Base-by-base conservation (phyloP, 92 coral and sea anemone species). In the Plumapathes pennacea region DNA sequence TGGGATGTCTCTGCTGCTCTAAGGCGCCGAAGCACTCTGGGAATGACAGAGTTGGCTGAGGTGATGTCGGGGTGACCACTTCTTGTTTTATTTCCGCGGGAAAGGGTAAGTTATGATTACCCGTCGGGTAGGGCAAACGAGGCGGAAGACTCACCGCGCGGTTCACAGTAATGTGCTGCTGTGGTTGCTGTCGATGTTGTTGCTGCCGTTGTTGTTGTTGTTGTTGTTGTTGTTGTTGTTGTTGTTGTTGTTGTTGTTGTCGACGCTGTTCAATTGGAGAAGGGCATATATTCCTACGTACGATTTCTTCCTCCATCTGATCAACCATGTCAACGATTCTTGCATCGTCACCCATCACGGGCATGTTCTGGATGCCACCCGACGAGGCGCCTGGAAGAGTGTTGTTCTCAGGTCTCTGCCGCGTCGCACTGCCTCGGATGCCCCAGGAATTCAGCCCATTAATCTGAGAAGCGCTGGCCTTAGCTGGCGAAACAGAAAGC, bases 41-140 rank as follows among this genome's bases (percentile, higher is more conserved):
- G 50, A 74, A 82, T 14, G 74, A 47, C 32, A 43, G 38, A 0
- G 77, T 32, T 25, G 78, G 54, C 10, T 82, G 72, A 19, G 73
- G 38, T n/a, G 73, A 10, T 2, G 89, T 74, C 3, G 89, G 89
- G 1, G 89, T 82, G 1, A 82, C 74, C 18, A 67, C 89, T 10
- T 82, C 89, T 52, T 74, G 89, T 30, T 82, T 82, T 18, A 82
- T 75, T n/a, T n/a, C n/a, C n/a, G n/a, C n/a, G n/a, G n/a, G n/a
- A n/a, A n/a, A n/a, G n/a, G n/a, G n/a, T n/a, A n/a, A n/a, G n/a
- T n/a, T n/a, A n/a, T n/a, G n/a, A n/a, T n/a, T n/a, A n/a, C n/a
- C n/a, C n/a, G n/a, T n/a, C n/a, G n/a, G n/a, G n/a, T n/a, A n/a
- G n/a, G n/a, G n/a, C n/a, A n/a, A n/a, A n/a, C n/a, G n/a, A n/a